Evolutionary conservation across 2,797 vertebrate genomes (phyloP).

Genomic region (Sebastes wilsoni): DNA sequence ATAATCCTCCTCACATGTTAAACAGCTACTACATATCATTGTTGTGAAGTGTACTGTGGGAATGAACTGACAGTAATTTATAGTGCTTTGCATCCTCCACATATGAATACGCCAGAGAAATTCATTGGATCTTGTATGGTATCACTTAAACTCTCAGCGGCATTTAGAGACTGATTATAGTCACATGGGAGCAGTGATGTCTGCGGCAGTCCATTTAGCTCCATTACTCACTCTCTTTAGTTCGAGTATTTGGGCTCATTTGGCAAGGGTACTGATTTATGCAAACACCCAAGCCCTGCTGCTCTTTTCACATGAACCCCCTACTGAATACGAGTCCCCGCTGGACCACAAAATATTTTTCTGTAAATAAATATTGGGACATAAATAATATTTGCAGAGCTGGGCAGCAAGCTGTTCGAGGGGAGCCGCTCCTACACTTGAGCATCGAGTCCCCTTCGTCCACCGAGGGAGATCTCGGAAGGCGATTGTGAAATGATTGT

Average conservation of each 20-base stretch:
- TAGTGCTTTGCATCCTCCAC: conserved; percentile 32
- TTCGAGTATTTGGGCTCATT: conserved; percentile 63
- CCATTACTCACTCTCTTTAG: conserved; percentile 57
- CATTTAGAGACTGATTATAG: conserved; percentile 59
- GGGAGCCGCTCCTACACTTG: conserved; percentile 43
- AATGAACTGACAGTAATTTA: conserved; percentile 19
- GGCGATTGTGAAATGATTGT: conserved; percentile 61
- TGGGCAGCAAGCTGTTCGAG: conserved; percentile 73
- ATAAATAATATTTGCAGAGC: conserved; percentile 75
- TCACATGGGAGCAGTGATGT: conserved; percentile 65
- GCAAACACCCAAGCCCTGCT: conserved; percentile 72
- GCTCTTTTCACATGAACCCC: conserved; percentile 80
- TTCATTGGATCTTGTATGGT: conserved; percentile 23
- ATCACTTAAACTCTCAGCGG: conserved; percentile 52
- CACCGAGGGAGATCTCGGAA: conserved; percentile 11
- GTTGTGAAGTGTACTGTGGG: conserved; percentile 24
- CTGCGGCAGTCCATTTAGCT: conserved; percentile 57
- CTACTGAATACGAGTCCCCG: conserved; percentile 68
- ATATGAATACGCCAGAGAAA: conserved; percentile 39
- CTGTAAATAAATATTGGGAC: conserved; percentile 76
- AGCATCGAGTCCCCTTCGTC: conserved; percentile 31
- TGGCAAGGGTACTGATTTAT: conserved; percentile 79
- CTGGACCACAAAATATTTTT: conserved; percentile 76
- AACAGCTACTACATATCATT: not conserved
- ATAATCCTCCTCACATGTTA: conserved; percentile 1